Evolutionary conservation across 2,113 vertebrate species (phyloP).

Genomic region (Apodemus sylvaticus): DNA sequence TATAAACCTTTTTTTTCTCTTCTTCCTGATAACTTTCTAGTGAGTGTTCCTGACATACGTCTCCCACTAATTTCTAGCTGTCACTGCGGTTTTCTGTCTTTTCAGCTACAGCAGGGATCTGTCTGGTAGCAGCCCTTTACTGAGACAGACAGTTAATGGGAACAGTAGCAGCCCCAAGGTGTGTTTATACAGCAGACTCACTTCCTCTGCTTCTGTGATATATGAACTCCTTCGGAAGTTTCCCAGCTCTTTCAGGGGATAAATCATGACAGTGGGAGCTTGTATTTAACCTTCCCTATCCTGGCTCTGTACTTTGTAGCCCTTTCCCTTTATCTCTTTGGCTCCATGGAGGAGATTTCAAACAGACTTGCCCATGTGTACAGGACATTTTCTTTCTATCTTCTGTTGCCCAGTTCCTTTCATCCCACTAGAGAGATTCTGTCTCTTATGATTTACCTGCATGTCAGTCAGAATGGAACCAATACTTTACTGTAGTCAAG

Average conservation of each 20-base stretch:
- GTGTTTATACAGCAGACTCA: slow-evolving; percentile 83
- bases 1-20: neutral
- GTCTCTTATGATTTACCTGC: neutral
- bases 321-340: slow-evolving; percentile 78
- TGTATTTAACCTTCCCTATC: slow-evolving; percentile 86
- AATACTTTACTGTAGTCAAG: neutral
- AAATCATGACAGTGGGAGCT: slow-evolving; percentile 84
- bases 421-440: neutral
- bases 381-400: neutral
- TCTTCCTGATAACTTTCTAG: slow-evolving; percentile 12
- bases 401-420: neutral
- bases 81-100: slow-evolving; percentile 72
- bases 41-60: slow-evolving; percentile 31
- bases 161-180: slow-evolving; percentile 85
- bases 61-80: slow-evolving; percentile 59
- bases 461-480: neutral
- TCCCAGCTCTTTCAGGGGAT: slow-evolving; percentile 85
- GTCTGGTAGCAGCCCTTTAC: slow-evolving; percentile 75
- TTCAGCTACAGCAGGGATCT: slow-evolving; percentile 74
- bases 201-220: slow-evolving; percentile 83
- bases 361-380: neutral
- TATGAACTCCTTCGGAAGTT: slow-evolving; percentile 86
- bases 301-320: slow-evolving; percentile 75
- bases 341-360: slow-evolving; percentile 68
- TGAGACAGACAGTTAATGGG: slow-evolving; percentile 75